These are phyloP conservation scores for Adoxophyes honmai DNA, from an alignment of 1,140 invertebrate species.

Conservation along the genomic window DNA sequence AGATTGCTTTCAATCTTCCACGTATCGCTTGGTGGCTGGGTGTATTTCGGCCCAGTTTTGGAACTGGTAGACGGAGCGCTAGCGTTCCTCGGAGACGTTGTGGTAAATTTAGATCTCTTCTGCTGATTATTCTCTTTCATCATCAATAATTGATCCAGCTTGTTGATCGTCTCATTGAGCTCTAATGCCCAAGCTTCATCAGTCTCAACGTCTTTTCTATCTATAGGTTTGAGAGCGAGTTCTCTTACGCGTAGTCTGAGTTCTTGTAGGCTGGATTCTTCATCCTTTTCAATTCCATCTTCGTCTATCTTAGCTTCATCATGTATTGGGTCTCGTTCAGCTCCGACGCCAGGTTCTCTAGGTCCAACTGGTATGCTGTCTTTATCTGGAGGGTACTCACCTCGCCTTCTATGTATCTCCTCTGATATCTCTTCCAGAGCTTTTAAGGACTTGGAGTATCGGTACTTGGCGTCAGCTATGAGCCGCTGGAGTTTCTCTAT, in stretches of 20 bases:
- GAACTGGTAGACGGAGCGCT: constrained; percentile 60
- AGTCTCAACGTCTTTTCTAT: constrained; percentile 79
- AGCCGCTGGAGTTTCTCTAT: constrained; percentile 88
- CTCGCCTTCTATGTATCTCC: constrained; percentile 88
- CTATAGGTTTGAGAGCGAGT: constrained; percentile 79
- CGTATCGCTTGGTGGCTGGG: constrained; percentile 43
- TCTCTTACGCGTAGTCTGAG: constrained; percentile 79
- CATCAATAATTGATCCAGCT: constrained; percentile 81
- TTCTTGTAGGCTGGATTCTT: constrained; percentile 69
- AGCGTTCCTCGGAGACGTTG: constrained; percentile 48
- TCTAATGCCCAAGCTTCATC: constrained; percentile 81
- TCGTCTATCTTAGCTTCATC: constrained; percentile 61
- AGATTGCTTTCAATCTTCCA: constrained; percentile 46
- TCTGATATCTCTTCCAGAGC: constrained; percentile 95
- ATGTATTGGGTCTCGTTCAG: constrained; percentile 82
- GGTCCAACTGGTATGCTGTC: constrained; percentile 79
- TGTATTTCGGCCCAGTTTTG: constrained; percentile 34
- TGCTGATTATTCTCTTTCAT: constrained; percentile 78
- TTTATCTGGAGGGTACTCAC: constrained; percentile 63
- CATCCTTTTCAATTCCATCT: constrained; percentile 49
- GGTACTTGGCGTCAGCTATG: constrained; percentile 88
- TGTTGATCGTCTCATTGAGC: constrained; percentile 81
- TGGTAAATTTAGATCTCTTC: constrained; percentile 63
- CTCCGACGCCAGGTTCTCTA: constrained; percentile 93
- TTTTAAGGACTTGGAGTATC: constrained; percentile 90